phyloP scores from a whole-genome alignment of 2,797 vertebrate genomes.

The Sebastes baramenuke region DNA sequence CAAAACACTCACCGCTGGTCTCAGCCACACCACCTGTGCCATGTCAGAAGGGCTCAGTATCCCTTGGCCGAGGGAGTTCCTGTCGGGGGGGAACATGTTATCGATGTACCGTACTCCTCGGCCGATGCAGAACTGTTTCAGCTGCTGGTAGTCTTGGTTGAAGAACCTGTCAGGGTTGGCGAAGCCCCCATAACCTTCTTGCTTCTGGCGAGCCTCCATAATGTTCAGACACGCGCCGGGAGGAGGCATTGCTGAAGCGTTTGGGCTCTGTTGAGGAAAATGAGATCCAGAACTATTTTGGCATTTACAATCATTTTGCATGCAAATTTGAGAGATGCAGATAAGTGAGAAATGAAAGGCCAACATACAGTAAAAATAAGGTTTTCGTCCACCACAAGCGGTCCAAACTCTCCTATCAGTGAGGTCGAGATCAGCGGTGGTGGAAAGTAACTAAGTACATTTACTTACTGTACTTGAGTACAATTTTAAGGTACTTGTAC shows the following conservation, averaged over 20 bases:
- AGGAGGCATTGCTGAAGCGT: constrained; percentile 65
- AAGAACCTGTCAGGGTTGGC: constrained; percentile 67
- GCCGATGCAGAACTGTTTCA: constrained; percentile 60
- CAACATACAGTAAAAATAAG: background rate
- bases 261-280: background rate
- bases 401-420: background rate
- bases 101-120: constrained; percentile 64
- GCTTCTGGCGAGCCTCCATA: constrained; percentile 65
- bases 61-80: constrained; percentile 64
- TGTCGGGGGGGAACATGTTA: constrained; percentile 73
- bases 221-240: constrained; percentile 75
- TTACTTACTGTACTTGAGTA: too few relatives aligned
- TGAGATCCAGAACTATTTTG: background rate
- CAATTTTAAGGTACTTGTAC: too few relatives aligned
- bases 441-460: too few relatives aligned
- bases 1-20: constrained; percentile 71
- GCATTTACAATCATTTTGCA: background rate
- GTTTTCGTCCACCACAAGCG: background rate
- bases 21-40: constrained; percentile 69
- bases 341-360: background rate
- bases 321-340: background rate
- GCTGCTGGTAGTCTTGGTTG: constrained; percentile 70
- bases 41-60: constrained; percentile 48
- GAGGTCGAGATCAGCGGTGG: too few relatives aligned
- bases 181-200: constrained; percentile 59